Percentiles rank a stretch among this genome's conserved stretches.
These are phyloP conservation scores for Chalcis sispes DNA, from an alignment of 2,888 invertebrate species.

Conservation along the genomic window DNA sequence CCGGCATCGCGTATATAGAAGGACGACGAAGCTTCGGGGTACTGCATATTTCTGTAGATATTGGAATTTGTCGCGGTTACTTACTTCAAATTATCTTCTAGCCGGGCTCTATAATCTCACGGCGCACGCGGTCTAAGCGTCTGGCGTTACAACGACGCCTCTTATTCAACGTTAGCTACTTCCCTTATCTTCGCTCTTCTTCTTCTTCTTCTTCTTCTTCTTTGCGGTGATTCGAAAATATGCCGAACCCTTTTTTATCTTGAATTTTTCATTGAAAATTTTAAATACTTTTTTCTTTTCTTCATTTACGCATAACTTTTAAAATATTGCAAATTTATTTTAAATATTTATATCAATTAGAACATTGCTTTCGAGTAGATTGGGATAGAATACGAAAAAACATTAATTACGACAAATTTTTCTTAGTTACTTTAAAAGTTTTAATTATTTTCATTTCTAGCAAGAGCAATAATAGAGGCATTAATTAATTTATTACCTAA, in stretches of 20 bases:
- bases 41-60: constrained; percentile 74
- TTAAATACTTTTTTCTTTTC: too few species aligned
- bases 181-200: constrained; percentile 23
- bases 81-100: constrained; percentile 74
- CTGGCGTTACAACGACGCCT: constrained; percentile 47
- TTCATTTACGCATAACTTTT: too few species aligned
- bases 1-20: constrained; percentile 58
- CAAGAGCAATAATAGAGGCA: too few species aligned
- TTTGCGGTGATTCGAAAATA: neutral
- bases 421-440: too few species aligned
- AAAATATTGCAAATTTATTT: too few species aligned
- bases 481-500: too few species aligned
- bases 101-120: constrained; percentile 55
- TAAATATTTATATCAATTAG: too few species aligned
- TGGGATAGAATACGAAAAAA: too few species aligned
- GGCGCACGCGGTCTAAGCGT: constrained; percentile 66
- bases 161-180: constrained; percentile 8
- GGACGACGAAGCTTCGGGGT: constrained; percentile 52
- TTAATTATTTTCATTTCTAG: too few species aligned
- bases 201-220: constrained; percentile 1
- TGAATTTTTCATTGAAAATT: constrained; percentile 21
- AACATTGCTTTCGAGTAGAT: too few species aligned
- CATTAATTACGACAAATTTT: too few species aligned
- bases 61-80: constrained; percentile 76
- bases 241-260: constrained; percentile 4